phyloP scores from a whole-genome alignment of 2,888 invertebrate species.

The Standfussiana lucernea region DNA sequence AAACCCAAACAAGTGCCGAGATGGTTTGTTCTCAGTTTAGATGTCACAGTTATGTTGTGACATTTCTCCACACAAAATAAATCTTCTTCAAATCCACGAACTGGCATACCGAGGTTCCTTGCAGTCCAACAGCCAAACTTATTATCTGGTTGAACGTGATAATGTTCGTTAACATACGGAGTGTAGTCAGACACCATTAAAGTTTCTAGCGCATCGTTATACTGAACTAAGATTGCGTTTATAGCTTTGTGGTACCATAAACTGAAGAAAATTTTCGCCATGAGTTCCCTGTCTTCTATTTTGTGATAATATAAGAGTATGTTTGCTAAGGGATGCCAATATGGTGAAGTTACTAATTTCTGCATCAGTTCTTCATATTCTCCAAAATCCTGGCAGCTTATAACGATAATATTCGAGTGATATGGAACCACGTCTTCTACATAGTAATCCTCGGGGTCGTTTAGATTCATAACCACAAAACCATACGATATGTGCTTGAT shows the following conservation, averaged over 20 bases:
- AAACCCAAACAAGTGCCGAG: constrained; percentile 83
- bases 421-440: constrained; percentile 77
- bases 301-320: constrained; percentile 78
- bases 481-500: constrained; percentile 72
- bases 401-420: constrained; percentile 76
- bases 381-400: constrained; percentile 73
- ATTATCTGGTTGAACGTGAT: constrained; percentile 65
- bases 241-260: constrained; percentile 81
- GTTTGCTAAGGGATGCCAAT: constrained; percentile 82
- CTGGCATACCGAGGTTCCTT: constrained; percentile 75
- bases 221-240: constrained; percentile 78
- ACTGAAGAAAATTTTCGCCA: constrained; percentile 80
- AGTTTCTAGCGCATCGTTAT: constrained; percentile 69
- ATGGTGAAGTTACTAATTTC: constrained; percentile 72
- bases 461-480: constrained; percentile 71
- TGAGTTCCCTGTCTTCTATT: constrained; percentile 57
- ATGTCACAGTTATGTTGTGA: constrained; percentile 76
- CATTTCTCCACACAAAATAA: constrained; percentile 80
- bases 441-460: constrained; percentile 71
- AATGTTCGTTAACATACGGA: constrained; percentile 77
- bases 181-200: constrained; percentile 74
- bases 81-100: constrained; percentile 73
- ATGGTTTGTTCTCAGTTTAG: constrained; percentile 74
- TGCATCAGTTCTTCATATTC: constrained; percentile 78
- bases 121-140: constrained; percentile 80